phyloP scores from a whole-genome alignment of 2,888 invertebrate genomes.

The Xylocampa areola region DNA sequence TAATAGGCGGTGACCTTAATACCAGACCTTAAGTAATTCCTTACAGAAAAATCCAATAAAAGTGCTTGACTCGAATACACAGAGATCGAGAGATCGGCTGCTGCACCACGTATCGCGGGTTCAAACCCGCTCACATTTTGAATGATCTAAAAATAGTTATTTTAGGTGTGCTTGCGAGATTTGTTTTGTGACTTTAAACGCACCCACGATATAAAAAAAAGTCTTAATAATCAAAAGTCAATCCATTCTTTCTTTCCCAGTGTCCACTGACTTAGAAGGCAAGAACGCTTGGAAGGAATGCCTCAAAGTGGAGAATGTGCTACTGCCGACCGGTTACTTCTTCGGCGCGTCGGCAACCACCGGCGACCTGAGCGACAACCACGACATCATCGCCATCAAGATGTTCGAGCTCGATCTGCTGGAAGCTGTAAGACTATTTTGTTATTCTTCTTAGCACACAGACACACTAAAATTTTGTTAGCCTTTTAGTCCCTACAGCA shows the following conservation, averaged over 20 bases:
- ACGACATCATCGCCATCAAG: slow-evolving; percentile 97
- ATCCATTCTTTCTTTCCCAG: slow-evolving; percentile 79
- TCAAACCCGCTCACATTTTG: no score
- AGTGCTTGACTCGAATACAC: no score
- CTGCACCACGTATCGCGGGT: no score
- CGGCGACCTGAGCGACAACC: slow-evolving; percentile 98
- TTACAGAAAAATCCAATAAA: no score
- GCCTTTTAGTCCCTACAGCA: no score
- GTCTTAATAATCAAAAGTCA: not conserved
- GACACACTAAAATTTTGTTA: no score
- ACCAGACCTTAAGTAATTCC: no score
- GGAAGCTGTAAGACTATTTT: slow-evolving; percentile 87
- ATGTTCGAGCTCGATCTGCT: slow-evolving; percentile 97
- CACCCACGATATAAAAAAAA: not conserved
- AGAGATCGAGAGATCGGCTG: no score
- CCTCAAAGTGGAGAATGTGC: slow-evolving; percentile 96
- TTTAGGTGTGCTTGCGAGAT: no score
- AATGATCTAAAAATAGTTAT: no score
- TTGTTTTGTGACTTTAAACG: no score
- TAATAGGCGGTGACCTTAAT: no score
- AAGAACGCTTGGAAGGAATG: slow-evolving; percentile 98
- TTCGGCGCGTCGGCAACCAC: slow-evolving; percentile 98
- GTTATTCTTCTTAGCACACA: not conserved
- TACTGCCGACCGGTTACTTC: slow-evolving; percentile 98
- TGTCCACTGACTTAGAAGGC: slow-evolving; percentile 97